A percentile compares a stretch with the other conserved stretches of the same genome.
These are phyloP conservation scores for Thalassoma bifasciatum DNA, from an alignment of 2,113 vertebrate species.

Conservation along the genomic window DNA sequence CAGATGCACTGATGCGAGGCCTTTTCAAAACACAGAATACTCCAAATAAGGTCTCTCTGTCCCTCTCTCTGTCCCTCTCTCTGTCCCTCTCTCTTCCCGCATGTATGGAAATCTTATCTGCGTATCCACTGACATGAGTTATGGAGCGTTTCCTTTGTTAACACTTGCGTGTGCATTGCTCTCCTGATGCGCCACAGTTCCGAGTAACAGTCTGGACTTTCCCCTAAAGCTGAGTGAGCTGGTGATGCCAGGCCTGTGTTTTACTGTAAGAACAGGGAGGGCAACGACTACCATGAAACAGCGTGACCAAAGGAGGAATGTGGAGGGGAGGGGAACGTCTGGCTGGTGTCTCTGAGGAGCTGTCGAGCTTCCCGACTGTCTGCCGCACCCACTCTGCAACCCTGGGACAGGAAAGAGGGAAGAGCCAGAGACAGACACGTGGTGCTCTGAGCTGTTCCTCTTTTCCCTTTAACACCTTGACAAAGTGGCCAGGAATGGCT, in stretches of 20 bases:
- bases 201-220: slow-evolving; percentile 23
- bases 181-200: slow-evolving; percentile 17
- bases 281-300: slow-evolving; percentile 11
- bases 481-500: slow-evolving; percentile 25
- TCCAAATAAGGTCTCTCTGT: slow-evolving; percentile 3
- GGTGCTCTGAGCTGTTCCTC: background rate
- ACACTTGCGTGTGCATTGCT: background rate
- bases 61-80: no score
- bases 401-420: slow-evolving; percentile 60
- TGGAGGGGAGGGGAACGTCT: slow-evolving; percentile 27
- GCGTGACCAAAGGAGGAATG: slow-evolving; percentile 56
- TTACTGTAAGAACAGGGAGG: slow-evolving; percentile 16
- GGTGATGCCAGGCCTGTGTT: slow-evolving; percentile 20
- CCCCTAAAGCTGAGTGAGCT: background rate
- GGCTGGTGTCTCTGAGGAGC: slow-evolving; percentile 52
- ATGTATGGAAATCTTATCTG: background rate
- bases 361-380: slow-evolving; percentile 33
- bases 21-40: background rate
- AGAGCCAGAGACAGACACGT: slow-evolving; percentile 1
- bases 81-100: background rate
- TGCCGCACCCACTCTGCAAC: slow-evolving; percentile 1
- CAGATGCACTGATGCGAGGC: slow-evolving; percentile 5
- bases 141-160: background rate
- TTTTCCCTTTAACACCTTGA: slow-evolving; percentile 47
- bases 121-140: background rate